Base-by-base conservation (phyloP, 2,113 vertebrate genomes). In the Asarcornis scutulata region DNA sequence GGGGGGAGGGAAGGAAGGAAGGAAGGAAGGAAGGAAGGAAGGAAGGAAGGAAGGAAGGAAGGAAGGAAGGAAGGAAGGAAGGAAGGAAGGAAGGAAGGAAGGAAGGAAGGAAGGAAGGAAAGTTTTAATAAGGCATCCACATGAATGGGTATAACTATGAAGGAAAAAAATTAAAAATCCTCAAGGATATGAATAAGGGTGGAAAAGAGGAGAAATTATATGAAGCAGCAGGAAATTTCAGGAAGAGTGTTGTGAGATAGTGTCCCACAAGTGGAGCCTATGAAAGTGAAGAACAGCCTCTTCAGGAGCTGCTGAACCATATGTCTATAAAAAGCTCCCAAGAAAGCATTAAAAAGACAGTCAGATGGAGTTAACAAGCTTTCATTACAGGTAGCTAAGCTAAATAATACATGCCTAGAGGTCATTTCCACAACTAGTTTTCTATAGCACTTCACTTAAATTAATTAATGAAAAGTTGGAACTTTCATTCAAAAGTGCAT, bases 401-500 rank as follows among this genome's bases (percentile, higher is more conserved):
- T 94, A 95, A 87, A 80, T 93, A 89, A 96, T 80, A 86, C 92
- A 80, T 91, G 85, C 64, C 46, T 80, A 95, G 90, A 92, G 77
- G 67, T 95, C 42, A 71, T 97, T 97, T 96, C 75, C 25, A 80
- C 66, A 66, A 91, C 90, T 96, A 83, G 94, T 97, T 96, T 96
- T 73, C 92, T 64, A 72, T 75, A 93, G 29, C 60, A 80, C 77
- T 80, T 95, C 69, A 55, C 72, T 93, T 95, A 95, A 95, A 64
- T 91, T 71, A 94, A 84, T 94, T 97, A 97, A 95, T 83, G 50
- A 94, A 93, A 94, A 77, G 63, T 72, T 95, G 88, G 85, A 95
- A 86, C 34, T 95, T 91, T 60, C 87, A 93, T 93, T 96, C 86
- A 93, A 97, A 91, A 84, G 55, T 63, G 60, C 46, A 32, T 82